These are phyloP conservation scores for Gerris lacustris DNA, from an alignment of 2,888 invertebrate species.

Conservation along the genomic window DNA sequence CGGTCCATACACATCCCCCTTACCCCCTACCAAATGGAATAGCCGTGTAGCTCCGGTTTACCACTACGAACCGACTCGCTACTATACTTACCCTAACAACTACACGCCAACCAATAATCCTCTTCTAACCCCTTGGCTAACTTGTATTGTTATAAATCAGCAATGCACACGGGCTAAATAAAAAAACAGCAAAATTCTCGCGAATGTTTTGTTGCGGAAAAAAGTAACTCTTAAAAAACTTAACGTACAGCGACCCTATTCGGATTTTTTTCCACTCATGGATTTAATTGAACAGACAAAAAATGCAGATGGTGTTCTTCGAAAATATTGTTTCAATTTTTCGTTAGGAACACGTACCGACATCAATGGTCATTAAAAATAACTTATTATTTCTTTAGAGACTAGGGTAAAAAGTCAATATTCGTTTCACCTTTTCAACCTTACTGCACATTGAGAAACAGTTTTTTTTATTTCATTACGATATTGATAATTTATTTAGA, in stretches of 20 bases:
- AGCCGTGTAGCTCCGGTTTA: conserved; percentile 29
- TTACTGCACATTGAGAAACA: too few species aligned
- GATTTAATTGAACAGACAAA: too few species aligned
- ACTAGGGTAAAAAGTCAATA: too few species aligned
- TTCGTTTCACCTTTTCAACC: too few species aligned
- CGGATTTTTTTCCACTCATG: too few species aligned
- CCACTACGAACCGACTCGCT: not conserved
- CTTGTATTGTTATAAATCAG: conserved; percentile 5
- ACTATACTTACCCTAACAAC: not conserved
- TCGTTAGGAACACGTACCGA: too few species aligned
- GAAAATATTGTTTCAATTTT: too few species aligned
- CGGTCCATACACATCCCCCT: not conserved
- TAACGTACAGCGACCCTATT: not conserved
- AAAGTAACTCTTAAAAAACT: not conserved
- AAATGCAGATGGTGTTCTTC: too few species aligned
- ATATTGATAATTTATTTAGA: too few species aligned
- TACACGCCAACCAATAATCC: not conserved
- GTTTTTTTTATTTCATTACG: too few species aligned
- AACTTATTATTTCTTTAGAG: too few species aligned
- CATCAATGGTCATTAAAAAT: too few species aligned
- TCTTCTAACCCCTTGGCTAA: not conserved
- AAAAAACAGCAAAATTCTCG: not conserved
- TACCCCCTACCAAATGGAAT: conserved; percentile 14
- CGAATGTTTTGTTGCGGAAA: not conserved
- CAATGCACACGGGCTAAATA: not conserved